Evolutionary conservation across 2,797 vertebrate genomes (phyloP).

Genomic region (Pangasius djambal): DNA sequence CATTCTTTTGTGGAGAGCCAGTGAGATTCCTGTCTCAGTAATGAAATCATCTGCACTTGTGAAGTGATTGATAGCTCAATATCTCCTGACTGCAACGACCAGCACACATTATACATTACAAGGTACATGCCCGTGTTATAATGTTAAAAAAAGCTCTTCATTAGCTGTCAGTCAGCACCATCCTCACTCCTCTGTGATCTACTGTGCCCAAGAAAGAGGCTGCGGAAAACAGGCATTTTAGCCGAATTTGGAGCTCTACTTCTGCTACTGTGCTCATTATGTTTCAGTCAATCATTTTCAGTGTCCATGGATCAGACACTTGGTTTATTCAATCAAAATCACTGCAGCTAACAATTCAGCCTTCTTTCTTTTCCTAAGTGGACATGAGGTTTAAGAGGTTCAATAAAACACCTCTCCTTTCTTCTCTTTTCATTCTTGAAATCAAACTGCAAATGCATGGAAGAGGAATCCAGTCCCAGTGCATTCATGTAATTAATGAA

Average conservation of each 20-base stretch:
- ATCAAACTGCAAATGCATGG: background rate
- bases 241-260: background rate
- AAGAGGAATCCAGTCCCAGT: slow-evolving; percentile 23
- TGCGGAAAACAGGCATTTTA: background rate
- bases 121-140: background rate
- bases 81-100: background rate
- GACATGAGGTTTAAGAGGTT: background rate
- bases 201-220: background rate
- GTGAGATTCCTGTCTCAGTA: background rate
- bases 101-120: background rate
- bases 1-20: background rate
- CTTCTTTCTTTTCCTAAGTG: background rate
- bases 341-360: background rate
- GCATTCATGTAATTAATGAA: slow-evolving; percentile 70
- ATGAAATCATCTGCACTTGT: background rate
- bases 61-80: too few species aligned
- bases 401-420: background rate
- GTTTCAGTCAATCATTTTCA: background rate
- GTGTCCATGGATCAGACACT: background rate
- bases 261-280: background rate
- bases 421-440: background rate
- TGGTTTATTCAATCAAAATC: background rate
- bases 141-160: background rate
- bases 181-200: background rate
- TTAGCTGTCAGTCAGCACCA: background rate